These are phyloP conservation scores for Rhodophaea formosa DNA, from an alignment of 2,888 invertebrate genomes.

Conservation along the genomic window DNA sequence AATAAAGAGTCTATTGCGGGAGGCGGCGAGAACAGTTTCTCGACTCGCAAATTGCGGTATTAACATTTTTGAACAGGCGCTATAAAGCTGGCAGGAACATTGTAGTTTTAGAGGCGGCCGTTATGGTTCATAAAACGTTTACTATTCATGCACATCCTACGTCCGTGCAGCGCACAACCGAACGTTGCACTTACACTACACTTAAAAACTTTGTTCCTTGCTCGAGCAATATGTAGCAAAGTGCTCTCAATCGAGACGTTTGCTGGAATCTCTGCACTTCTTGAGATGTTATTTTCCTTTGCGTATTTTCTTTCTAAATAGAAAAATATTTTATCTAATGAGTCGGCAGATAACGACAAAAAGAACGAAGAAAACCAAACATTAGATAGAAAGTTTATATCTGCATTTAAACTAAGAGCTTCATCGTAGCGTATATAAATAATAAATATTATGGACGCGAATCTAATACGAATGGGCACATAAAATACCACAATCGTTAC, in stretches of 20 bases:
- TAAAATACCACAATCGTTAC: constrained; percentile 7
- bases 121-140: constrained; percentile 54
- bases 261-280: background rate
- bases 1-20: constrained; percentile 37
- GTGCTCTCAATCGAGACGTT: background rate
- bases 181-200: constrained; percentile 27
- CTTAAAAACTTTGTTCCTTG: constrained; percentile 32
- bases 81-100: constrained; percentile 55
- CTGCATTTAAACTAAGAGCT: background rate
- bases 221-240: constrained; percentile 15
- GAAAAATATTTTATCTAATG: background rate
- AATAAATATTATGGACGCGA: background rate
- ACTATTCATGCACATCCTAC: constrained; percentile 40
- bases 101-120: constrained; percentile 50
- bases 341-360: background rate
- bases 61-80: constrained; percentile 62
- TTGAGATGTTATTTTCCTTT: background rate
- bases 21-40: constrained; percentile 37
- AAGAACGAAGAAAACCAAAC: background rate
- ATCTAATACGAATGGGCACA: constrained; percentile 1
- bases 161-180: constrained; percentile 23
- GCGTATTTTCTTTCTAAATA: background rate
- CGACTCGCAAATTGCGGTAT: constrained; percentile 58
- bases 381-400: background rate
- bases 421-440: constrained; percentile 1